Percentiles rank a stretch among this genome's conserved stretches.
phyloP scores from a whole-genome alignment of 2,797 vertebrate genomes.

The Tiaroga cobitis region DNA sequence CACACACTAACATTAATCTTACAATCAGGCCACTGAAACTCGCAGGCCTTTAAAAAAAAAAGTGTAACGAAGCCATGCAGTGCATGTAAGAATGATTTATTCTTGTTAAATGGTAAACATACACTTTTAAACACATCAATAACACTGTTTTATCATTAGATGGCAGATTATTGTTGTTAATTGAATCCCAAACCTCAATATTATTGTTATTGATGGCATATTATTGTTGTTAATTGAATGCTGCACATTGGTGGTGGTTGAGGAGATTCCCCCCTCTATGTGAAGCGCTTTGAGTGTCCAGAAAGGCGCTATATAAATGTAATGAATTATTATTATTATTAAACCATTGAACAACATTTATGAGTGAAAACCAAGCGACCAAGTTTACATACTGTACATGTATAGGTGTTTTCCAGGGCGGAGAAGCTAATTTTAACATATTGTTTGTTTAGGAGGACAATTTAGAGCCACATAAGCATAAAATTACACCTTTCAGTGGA shows the following conservation, averaged over 20 bases:
- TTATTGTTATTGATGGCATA: too few relatives aligned
- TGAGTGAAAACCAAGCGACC: background rate
- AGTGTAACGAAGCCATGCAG: background rate
- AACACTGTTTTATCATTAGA: background rate
- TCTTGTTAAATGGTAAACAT: background rate
- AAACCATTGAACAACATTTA: background rate
- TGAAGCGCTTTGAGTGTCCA: too few relatives aligned
- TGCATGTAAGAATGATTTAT: background rate
- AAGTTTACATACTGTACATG: too few relatives aligned
- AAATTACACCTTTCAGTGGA: background rate
- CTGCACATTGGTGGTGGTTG: too few relatives aligned
- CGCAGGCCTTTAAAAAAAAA: background rate
- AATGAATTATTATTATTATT: too few relatives aligned
- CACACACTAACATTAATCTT: conserved; percentile 43
- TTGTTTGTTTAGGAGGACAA: background rate
- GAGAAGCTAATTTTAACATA: background rate
- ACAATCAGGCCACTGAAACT: conserved; percentile 10
- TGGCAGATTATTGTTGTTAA: background rate
- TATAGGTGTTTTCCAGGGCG: background rate
- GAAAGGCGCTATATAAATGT: too few relatives aligned
- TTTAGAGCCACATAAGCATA: background rate
- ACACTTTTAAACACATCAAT: background rate
- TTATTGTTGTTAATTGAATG: too few relatives aligned
- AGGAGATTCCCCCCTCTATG: too few relatives aligned
- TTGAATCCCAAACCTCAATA: background rate